A percentile compares a stretch with the other conserved stretches of the same genome.
These are phyloP conservation scores for Phoenicopterus ruber DNA, from an alignment of 2,113 vertebrate genomes.

Conservation along the genomic window DNA sequence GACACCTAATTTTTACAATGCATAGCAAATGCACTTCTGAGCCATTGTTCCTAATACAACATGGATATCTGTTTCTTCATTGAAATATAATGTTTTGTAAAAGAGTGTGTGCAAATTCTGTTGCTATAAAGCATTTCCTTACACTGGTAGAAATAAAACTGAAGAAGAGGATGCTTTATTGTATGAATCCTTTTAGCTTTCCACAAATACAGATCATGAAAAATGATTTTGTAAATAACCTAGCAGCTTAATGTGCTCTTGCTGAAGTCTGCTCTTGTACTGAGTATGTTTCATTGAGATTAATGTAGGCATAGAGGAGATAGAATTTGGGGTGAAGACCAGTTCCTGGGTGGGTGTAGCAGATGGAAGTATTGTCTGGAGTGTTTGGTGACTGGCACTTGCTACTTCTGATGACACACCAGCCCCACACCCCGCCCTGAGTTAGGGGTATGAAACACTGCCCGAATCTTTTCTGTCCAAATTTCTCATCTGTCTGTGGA, in stretches of 20 bases:
- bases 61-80: neutral
- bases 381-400: neutral
- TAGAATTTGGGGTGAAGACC: neutral
- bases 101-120: neutral
- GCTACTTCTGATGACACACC: neutral
- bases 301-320: neutral
- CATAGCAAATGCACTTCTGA: neutral
- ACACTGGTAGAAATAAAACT: neutral
- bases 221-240: neutral
- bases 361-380: neutral
- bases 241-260: neutral
- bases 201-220: neutral
- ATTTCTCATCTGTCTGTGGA: neutral
- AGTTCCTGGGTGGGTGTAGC: neutral
- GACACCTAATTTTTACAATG: neutral
- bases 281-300: neutral
- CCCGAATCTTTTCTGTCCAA: neutral
- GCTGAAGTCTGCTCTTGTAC: neutral
- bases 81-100: neutral
- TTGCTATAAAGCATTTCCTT: neutral
- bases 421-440: rapidly evolving
- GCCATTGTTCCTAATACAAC: neutral
- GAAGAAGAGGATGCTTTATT: neutral
- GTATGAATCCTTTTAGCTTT: neutral
- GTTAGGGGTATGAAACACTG: neutral